Base-by-base conservation (phyloP, 2,113 vertebrate species). In the Brachyhypopomus occidentalis region DNA sequence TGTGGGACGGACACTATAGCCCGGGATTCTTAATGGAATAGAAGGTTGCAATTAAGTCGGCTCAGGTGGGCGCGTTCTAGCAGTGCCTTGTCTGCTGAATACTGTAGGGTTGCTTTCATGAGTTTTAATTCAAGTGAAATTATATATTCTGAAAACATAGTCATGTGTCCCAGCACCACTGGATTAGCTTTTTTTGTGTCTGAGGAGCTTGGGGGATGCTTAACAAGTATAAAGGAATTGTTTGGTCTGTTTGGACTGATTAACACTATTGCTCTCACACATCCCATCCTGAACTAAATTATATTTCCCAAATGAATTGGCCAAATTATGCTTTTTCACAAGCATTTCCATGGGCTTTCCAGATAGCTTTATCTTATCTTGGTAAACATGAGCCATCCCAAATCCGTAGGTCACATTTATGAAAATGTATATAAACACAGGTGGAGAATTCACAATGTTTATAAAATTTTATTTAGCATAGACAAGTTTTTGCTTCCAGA, bases 31-130 rank as follows among this genome's bases (percentile, higher is more conserved):
- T n/a, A 75, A 48, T 17, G 52, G 48, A 72, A 41, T 3, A 12
- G 19, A 41, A 41, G 8, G 17, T 12, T 41, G 36, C 34, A 41
- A 17, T 3, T 6, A 70, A 70, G 38, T 8, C 36, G 64, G 17
- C 64, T 7, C 8, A 16, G 36, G 17, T 9, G 64, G 30, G 36
- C 19, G 34, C 36, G 7, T 17, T 36, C 4, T 30, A 41, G 25
- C 16, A 25, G 4, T 2, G n/a, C 7, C 34, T 8, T 69, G 38
- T 41, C 16, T 25, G 36, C 36, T 38, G 59, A 74, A 30, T 67
- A 60, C 79, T 80, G 71, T 71, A 80, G 79, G 74, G 45, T 80
- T 19, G 45, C 48, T 71, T 80, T 80, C 60, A 80, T 80, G 72
- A 74, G 66, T 80, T 74, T 80, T 80, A 71, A 75, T 72, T 63